These are phyloP conservation scores for Clangula hyemalis DNA, from an alignment of 2,797 vertebrate species.

Conservation along the genomic window DNA sequence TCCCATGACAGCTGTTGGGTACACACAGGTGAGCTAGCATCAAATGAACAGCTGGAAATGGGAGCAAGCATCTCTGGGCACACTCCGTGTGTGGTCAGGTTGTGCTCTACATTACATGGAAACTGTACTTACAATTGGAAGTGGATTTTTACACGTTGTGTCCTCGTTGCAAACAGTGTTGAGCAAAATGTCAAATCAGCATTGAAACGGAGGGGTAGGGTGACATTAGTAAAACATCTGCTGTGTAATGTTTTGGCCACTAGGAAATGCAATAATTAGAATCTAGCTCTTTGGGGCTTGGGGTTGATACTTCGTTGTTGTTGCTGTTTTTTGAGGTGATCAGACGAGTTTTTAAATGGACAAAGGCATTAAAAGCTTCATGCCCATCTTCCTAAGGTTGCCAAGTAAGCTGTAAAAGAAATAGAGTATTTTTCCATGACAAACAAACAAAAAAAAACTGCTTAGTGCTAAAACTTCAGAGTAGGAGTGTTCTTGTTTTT, in stretches of 20 bases:
- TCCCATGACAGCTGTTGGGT: background rate
- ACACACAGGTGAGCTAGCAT: background rate
- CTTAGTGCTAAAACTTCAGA: background rate
- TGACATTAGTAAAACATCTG: background rate
- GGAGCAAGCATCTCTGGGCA: background rate
- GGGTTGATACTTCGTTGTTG: too few species aligned
- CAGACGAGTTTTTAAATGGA: background rate
- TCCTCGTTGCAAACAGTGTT: background rate
- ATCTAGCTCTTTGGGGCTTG: too few species aligned
- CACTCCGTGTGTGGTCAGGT: accelerated
- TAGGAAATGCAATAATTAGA: background rate
- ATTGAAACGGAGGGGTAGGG: background rate
- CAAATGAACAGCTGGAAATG: background rate
- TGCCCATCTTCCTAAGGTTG: background rate
- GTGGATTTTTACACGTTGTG: background rate
- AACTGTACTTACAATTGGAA: background rate
- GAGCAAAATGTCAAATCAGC: background rate
- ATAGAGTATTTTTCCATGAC: background rate
- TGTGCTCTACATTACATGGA: background rate
- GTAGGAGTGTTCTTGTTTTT: background rate
- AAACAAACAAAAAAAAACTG: background rate
- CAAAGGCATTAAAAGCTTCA: background rate
- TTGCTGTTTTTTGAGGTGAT: background rate
- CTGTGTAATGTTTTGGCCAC: background rate
- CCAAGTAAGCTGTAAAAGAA: background rate